These are phyloP conservation scores for Myocastor coypus DNA, from an alignment of 2,113 vertebrate genomes.

Conservation along the genomic window DNA sequence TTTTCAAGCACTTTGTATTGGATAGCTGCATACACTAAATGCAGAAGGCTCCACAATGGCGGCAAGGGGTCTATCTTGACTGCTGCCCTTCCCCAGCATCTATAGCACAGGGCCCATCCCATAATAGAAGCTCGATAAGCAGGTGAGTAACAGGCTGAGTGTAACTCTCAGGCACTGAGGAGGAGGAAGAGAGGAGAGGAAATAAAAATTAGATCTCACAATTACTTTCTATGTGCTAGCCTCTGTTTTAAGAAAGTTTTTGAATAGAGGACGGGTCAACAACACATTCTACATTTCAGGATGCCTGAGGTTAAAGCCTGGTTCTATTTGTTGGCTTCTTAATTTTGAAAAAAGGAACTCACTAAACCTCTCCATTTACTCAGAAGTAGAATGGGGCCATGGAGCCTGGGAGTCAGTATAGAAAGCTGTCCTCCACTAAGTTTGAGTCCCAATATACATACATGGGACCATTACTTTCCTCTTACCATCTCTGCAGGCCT, in stretches of 20 bases:
- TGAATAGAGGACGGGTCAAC: neutral
- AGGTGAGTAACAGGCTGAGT: neutral
- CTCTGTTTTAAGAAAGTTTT: neutral
- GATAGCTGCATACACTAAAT: neutral
- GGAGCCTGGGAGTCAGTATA: neutral
- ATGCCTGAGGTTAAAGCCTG: neutral
- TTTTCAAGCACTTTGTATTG: neutral
- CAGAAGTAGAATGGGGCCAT: neutral
- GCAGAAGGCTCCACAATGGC: neutral
- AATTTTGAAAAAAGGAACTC: neutral
- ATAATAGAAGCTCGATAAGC: neutral
- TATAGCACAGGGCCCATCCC: no score
- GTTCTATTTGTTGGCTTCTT: neutral
- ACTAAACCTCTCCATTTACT: neutral
- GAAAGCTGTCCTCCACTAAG: neutral
- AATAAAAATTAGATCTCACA: neutral
- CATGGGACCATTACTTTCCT: neutral
- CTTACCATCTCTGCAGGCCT: neutral
- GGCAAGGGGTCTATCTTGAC: neutral
- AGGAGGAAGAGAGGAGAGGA: neutral
- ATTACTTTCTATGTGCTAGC: neutral
- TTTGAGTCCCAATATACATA: neutral
- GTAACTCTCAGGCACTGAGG: neutral
- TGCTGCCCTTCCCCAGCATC: accelerated
- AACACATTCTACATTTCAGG: neutral